These are phyloP conservation scores for Piscicola geometra DNA, from an alignment of 2,888 invertebrate genomes.

Conservation along the genomic window DNA sequence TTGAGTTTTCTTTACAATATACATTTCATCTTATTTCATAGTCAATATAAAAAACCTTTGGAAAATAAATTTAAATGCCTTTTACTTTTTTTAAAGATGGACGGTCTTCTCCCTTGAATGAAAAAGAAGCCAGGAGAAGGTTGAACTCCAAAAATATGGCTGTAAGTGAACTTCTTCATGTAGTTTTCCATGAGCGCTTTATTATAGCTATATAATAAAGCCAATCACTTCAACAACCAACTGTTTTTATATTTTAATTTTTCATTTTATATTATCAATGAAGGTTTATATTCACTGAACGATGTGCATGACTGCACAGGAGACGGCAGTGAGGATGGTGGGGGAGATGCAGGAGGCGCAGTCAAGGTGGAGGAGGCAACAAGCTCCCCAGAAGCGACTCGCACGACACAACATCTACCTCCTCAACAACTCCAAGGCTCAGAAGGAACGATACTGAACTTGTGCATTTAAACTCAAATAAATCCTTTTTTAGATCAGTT, in stretches of 20 bases:
- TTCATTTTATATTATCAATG: no score
- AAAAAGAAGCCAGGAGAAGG: slow-evolving; percentile 27
- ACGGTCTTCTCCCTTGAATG: slow-evolving; percentile 35
- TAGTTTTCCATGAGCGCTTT: no score
- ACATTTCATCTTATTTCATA: no score
- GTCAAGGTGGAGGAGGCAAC: slow-evolving; percentile 29
- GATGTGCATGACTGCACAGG: no score
- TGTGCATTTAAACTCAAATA: no score
- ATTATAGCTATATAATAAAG: no score
- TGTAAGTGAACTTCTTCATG: slow-evolving; percentile 29
- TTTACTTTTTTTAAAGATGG: slow-evolving; percentile 39
- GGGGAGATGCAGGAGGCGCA: slow-evolving; percentile 39
- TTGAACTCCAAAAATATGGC: slow-evolving; percentile 33
- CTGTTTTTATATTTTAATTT: no score
- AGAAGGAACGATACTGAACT: slow-evolving; percentile 15
- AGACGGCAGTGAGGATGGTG: slow-evolving; percentile 34
- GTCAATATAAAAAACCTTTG: no score
- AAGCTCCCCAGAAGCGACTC: background rate
- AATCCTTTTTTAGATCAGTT: no score
- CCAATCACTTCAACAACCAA: no score
- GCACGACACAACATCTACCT: slow-evolving; percentile 26
- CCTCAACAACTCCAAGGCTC: slow-evolving; percentile 6
- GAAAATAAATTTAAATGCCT: background rate
- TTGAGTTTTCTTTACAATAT: slow-evolving; percentile 18
- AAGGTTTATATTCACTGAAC: no score